A percentile compares a stretch with the other conserved stretches of the same genome.
Evolutionary conservation across 2,888 invertebrate genomes (phyloP).

Genomic region (Sipha maydis): DNA sequence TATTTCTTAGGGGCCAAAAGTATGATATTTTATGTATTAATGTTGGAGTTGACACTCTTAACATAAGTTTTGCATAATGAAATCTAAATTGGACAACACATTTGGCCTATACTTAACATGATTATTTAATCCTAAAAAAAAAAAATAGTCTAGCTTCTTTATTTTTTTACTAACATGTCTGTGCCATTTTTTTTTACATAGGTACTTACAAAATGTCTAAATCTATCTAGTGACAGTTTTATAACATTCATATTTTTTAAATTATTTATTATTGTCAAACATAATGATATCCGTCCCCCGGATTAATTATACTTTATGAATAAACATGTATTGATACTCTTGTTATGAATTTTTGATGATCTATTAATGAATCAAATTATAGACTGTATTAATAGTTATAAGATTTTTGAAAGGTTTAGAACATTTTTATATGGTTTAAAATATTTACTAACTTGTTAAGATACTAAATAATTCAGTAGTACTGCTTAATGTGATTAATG

Average conservation of each 20-base stretch:
- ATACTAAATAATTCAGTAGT: neutral
- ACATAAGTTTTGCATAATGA: constrained; percentile 33
- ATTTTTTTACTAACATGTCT: constrained; percentile 61
- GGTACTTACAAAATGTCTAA: constrained; percentile 34
- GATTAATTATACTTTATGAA: constrained; percentile 46
- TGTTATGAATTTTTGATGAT: constrained; percentile 39
- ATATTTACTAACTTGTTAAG: constrained; percentile 11
- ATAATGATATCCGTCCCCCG: constrained; percentile 47
- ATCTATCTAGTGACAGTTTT: constrained; percentile 48
- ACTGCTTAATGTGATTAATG: constrained; percentile 17
- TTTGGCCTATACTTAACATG: constrained; percentile 59
- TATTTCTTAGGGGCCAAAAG: constrained; percentile 60
- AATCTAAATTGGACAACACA: constrained; percentile 38
- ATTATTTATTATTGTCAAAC: constrained; percentile 49
- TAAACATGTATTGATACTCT: constrained; percentile 41
- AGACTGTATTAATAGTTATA: neutral
- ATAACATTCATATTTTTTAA: constrained; percentile 42
- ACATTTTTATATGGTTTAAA: neutral
- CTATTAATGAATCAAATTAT: neutral
- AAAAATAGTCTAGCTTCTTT: constrained; percentile 60
- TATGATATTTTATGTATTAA: constrained; percentile 28
- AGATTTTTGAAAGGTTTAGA: neutral
- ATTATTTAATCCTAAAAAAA: constrained; percentile 52
- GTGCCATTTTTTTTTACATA: constrained; percentile 56
- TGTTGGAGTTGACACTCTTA: constrained; percentile 6